Evolutionary conservation across 1,140 invertebrate species (phyloP).

Genomic region (Scaptomyza montana): DNA sequence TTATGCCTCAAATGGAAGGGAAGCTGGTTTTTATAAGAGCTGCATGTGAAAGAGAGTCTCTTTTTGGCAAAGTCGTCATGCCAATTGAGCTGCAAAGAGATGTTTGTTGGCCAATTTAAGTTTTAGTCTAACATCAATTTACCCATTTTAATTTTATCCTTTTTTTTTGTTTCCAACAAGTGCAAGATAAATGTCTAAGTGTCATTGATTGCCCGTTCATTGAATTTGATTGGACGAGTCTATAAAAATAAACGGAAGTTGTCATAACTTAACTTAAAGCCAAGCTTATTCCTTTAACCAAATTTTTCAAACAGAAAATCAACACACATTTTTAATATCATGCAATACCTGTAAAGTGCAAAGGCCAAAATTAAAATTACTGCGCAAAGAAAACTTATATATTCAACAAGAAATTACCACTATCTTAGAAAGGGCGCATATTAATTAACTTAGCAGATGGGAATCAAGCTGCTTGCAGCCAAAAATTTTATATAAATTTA

Average conservation of each 20-base stretch:
- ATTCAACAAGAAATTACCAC: background rate
- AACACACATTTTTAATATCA: background rate
- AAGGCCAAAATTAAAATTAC: background rate
- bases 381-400: background rate
- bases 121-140: background rate
- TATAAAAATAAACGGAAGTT: background rate
- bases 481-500: background rate
- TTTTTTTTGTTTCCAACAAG: background rate
- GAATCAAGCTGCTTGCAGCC: too few relatives aligned
- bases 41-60: background rate
- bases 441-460: too few relatives aligned
- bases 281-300: too few relatives aligned
- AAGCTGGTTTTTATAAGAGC: background rate
- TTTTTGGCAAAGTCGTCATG: constrained; percentile 9
- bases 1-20: background rate
- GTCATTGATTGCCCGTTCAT: background rate
- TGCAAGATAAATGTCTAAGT: background rate
- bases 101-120: background rate
- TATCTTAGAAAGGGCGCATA: background rate
- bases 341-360: background rate
- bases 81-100: constrained; percentile 8
- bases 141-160: background rate
- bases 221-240: constrained; percentile 3
- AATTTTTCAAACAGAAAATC: background rate
- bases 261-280: background rate